Evolutionary conservation across 2,113 vertebrate species (phyloP).

Genomic region (Atractosteus spatula): DNA sequence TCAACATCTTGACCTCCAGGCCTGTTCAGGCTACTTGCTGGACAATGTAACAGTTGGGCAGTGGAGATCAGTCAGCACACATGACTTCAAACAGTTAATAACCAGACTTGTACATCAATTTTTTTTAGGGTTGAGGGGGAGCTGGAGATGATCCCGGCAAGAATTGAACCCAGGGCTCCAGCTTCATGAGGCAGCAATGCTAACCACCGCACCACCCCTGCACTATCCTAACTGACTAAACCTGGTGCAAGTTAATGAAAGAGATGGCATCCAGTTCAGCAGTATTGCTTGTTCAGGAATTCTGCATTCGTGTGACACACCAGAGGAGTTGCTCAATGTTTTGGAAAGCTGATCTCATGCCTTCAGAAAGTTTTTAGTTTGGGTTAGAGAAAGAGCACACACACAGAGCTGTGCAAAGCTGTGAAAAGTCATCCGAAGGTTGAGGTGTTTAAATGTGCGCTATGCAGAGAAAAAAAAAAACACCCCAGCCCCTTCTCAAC

Average conservation of each 20-base stretch:
- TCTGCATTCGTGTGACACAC: no score
- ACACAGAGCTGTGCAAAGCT: constrained; percentile 6
- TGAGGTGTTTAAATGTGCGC: no score
- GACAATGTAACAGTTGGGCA: not conserved
- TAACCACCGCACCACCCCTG: not conserved
- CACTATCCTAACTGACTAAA: not conserved
- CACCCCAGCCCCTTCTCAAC: constrained; percentile 11
- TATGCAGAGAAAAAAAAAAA: not conserved
- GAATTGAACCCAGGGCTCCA: no score
- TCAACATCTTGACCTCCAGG: not conserved
- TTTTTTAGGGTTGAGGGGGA: not conserved
- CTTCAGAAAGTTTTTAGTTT: constrained; percentile 43
- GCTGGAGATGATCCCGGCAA: no score
- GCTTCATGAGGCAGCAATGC: no score
- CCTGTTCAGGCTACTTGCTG: not conserved
- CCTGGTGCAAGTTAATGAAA: not conserved
- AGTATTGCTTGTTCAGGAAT: not conserved
- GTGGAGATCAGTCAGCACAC: not conserved
- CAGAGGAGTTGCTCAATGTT: constrained; percentile 29
- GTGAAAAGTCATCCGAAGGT: not conserved
- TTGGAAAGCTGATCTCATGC: constrained; percentile 59
- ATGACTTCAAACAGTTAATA: not conserved
- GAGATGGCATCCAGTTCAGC: constrained; percentile 33
- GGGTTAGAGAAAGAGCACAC: no score
- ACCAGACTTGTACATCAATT: not conserved